A percentile compares a stretch with the other conserved stretches of the same genome.
Evolutionary conservation across 2,888 invertebrate genomes (phyloP).

Genomic region (Proisotoma minuta): DNA sequence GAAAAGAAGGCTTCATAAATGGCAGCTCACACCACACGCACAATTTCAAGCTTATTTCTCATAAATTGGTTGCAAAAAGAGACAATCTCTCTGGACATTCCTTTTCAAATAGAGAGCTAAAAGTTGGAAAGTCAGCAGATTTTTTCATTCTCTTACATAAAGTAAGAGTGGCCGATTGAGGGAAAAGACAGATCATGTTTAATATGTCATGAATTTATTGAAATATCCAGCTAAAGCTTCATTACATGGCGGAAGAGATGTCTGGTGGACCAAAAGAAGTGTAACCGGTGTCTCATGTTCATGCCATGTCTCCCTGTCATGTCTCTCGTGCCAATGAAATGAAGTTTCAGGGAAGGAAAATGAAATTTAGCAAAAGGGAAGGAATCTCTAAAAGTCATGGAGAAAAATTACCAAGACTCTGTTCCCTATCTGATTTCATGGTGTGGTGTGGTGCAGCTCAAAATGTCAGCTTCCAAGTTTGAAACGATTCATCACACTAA

Average conservation of each 20-base stretch:
- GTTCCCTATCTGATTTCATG: not conserved
- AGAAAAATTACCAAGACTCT: not conserved
- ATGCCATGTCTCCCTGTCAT: no score
- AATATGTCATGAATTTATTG: no score
- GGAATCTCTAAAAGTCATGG: not conserved
- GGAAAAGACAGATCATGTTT: no score
- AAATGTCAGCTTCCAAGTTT: conserved; percentile 4
- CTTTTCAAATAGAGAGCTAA: not conserved
- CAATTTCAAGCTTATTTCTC: not conserved
- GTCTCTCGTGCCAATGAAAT: no score
- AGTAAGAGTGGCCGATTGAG: no score
- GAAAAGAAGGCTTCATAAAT: no score
- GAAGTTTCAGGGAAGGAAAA: not conserved
- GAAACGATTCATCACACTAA: conserved; percentile 17
- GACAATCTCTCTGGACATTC: not conserved
- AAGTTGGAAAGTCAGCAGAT: not conserved
- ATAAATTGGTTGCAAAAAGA: not conserved
- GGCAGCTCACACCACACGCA: no score
- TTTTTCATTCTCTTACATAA: no score
- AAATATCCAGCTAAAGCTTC: no score
- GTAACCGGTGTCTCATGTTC: no score
- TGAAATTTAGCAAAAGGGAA: not conserved
- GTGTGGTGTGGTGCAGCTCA: not conserved
- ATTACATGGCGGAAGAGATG: no score
- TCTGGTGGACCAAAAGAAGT: no score